Percentiles rank a stretch among this genome's conserved stretches.
These are phyloP conservation scores for Diarsia mendica DNA, from an alignment of 2,888 invertebrate species.

Conservation along the genomic window DNA sequence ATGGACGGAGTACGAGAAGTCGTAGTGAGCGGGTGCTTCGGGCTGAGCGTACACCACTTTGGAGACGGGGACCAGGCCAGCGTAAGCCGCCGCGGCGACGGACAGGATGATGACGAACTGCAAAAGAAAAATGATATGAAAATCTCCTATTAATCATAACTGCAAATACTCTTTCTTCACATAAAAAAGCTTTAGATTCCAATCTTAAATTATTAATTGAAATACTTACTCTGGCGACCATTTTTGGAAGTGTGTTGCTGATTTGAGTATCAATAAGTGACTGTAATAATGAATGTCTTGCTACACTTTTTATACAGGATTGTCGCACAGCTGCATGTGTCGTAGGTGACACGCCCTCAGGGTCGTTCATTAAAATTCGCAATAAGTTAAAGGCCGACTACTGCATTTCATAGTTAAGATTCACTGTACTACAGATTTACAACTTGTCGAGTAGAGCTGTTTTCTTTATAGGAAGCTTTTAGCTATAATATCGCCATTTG, in stretches of 20 bases:
- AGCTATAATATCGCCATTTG: too few species aligned
- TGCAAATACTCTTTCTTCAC: not conserved
- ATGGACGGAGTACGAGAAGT: slow-evolving; percentile 85
- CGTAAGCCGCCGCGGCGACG: slow-evolving; percentile 77
- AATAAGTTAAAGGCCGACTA: slow-evolving; percentile 59
- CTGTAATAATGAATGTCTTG: slow-evolving; percentile 73
- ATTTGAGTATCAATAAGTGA: slow-evolving; percentile 75
- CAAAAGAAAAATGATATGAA: slow-evolving; percentile 46
- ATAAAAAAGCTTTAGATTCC: not conserved
- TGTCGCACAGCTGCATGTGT: slow-evolving; percentile 65
- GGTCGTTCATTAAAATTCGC: slow-evolving; percentile 29
- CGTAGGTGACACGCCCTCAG: slow-evolving; percentile 48
- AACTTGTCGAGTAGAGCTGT: slow-evolving; percentile 10
- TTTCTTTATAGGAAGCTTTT: not conserved
- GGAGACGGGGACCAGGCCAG: slow-evolving; percentile 73
- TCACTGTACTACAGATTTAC: slow-evolving; percentile 12
- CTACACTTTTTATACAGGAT: slow-evolving; percentile 81
- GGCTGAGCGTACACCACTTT: slow-evolving; percentile 80
- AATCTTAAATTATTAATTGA: not conserved
- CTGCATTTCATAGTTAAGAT: slow-evolving; percentile 23
- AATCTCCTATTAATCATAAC: not conserved
- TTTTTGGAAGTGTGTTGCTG: slow-evolving; percentile 70
- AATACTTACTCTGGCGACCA: slow-evolving; percentile 82
- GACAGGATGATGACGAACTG: slow-evolving; percentile 80
- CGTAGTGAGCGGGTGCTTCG: slow-evolving; percentile 84